A percentile compares a stretch with the other conserved stretches of the same genome.
Evolutionary conservation across 92 coral and sea anemone species (phyloP).

Genomic region (Actinernus sp.): DNA sequence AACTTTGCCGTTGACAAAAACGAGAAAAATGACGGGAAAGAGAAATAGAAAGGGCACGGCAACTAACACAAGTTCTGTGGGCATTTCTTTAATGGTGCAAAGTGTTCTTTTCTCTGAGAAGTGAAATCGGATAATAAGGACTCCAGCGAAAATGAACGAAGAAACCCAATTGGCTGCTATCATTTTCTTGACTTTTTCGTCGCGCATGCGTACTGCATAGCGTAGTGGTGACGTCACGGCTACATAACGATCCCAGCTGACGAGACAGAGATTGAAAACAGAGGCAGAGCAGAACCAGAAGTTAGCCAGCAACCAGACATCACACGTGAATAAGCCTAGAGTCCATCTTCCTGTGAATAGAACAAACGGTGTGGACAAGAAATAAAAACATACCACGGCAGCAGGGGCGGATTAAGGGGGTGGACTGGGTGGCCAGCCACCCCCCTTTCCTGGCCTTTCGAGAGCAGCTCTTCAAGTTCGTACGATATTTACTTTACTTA

Average conservation of each 20-base stretch:
- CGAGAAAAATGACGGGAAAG: slow-evolving; percentile 48
- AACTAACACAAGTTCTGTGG: slow-evolving; percentile 22
- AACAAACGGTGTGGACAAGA: too few species aligned
- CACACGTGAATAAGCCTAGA: slow-evolving; percentile 62
- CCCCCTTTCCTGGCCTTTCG: too few species aligned
- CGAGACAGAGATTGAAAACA: slow-evolving; percentile 70
- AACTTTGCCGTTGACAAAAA: slow-evolving; percentile 71
- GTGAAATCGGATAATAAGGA: slow-evolving; percentile 12
- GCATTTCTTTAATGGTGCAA: slow-evolving; percentile 58
- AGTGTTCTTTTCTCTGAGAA: slow-evolving; percentile 10
- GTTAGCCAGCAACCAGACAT: slow-evolving; percentile 62
- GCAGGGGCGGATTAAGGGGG: too few species aligned
- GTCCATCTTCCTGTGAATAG: slow-evolving; percentile 89
- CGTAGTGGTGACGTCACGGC: slow-evolving; percentile 85
- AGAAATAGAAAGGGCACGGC: slow-evolving; percentile 21
- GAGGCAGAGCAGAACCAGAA: slow-evolving; percentile 73
- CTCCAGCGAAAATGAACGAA: slow-evolving; percentile 11
- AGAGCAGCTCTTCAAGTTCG: too few species aligned
- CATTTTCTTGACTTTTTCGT: slow-evolving; percentile 35
- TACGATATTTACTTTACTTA: too few species aligned
- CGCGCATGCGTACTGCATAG: slow-evolving; percentile 65
- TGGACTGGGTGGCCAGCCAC: too few species aligned
- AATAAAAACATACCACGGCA: too few species aligned
- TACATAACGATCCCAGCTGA: slow-evolving; percentile 87
- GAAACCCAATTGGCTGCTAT: slow-evolving; percentile 53